Percentiles rank a stretch among this genome's conserved stretches.
These are phyloP conservation scores for Numida meleagris DNA, from an alignment of 2,113 vertebrate species.

Conservation along the genomic window DNA sequence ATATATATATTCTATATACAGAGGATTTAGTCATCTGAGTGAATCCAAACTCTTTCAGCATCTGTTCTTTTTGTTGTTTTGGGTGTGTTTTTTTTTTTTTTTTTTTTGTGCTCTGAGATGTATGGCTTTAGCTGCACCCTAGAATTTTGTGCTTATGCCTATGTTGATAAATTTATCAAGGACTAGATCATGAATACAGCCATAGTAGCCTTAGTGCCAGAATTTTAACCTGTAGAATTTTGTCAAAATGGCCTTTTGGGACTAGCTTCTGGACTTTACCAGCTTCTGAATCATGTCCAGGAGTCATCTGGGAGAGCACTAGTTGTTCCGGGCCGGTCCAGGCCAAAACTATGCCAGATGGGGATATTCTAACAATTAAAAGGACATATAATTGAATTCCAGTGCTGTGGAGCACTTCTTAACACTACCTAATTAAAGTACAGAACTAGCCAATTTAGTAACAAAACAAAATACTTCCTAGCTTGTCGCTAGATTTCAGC, in stretches of 20 bases:
- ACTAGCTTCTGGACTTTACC: not conserved
- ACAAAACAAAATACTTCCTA: not conserved
- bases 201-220: not conserved
- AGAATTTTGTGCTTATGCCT: not conserved
- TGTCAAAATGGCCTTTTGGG: not conserved
- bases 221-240: not conserved
- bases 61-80: not conserved
- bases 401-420: not conserved
- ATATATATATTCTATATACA: not conserved
- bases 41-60: not conserved
- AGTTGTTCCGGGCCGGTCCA: not conserved
- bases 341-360: not conserved
- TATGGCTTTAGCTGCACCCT: not conserved
- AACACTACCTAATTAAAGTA: not conserved
- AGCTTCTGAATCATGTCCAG: not conserved
- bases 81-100: too few species aligned
- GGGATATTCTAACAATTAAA: not conserved
- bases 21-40: not conserved
- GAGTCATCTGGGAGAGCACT: not conserved
- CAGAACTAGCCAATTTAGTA: not conserved
- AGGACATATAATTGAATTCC: conserved; percentile 22
- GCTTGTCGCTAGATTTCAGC: not conserved
- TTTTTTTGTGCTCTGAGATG: not conserved
- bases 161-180: not conserved
- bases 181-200: not conserved